Evolutionary conservation across 2,797 vertebrate genomes (phyloP), one percentile per base, ranked within the genome.

Genomic region (Steatocranus sp.): DNA sequence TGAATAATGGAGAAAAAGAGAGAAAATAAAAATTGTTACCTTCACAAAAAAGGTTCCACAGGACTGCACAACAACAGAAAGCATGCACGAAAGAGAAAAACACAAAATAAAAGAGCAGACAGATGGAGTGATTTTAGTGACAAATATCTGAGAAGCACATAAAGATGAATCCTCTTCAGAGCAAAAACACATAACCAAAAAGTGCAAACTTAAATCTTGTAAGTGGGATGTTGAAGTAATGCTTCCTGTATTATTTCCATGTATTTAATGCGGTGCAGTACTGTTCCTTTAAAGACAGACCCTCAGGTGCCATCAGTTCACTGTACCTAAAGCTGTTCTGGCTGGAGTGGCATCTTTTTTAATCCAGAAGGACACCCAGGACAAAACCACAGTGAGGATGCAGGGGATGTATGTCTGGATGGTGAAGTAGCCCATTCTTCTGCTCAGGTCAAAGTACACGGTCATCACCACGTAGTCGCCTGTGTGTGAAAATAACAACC

Each of bases 331-430:
- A 85, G 98, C 97, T 11, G 98, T 99, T 92, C 98, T 97, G 90
- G 98, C 98, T 61, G 98, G 98, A 11, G 98, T 99, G 73, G 98
- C 98, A 61, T 99, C 98, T 90, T 99, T 98, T 93, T 99, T 99
- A 89, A 99, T 99, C 98, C 98, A 99, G 92, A 99, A 98, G 8
- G 98, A 99, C 11, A 99, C 98, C 98, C 98, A 99, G 66, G 98
- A 99, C 48, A 99, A 96, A 81, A 99, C 98, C 89, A 99, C 98
- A 3, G 98, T 99, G 85, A 99, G 96, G 93, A 99, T 98, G 91
- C 98, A 99, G 80, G 98, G 98, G 86, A 99, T 99, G 93, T 99
- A 99, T 0, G 98, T 99, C 93, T 99, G 98, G 93, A 99, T 99
- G 90, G 98, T 99, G 92, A 99, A 99, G 95, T 99, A 99, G 51